phyloP scores from a whole-genome alignment of 1,140 invertebrate species.

The Zaprionus ghesquierei region DNA sequence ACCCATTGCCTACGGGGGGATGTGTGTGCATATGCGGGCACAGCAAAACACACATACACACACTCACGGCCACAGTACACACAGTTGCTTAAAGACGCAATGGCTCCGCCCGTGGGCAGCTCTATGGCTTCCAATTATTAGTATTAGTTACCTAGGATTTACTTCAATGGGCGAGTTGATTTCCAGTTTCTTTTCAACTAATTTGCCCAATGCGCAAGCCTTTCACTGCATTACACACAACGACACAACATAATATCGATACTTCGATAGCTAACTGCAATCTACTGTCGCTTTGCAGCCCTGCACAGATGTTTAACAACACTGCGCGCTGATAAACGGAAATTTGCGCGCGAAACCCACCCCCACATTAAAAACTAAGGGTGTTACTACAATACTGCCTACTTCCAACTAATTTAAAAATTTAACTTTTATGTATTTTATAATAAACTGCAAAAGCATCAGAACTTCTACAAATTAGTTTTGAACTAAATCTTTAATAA shows the following conservation, averaged over 20 bases:
- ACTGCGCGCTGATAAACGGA: conserved; percentile 22
- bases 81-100: background rate
- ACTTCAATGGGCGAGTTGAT: conserved; percentile 55
- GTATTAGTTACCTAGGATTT: conserved; percentile 50
- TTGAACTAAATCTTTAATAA: too few relatives aligned
- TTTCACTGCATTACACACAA: conserved; percentile 57
- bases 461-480: too few relatives aligned
- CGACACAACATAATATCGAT: conserved; percentile 35
- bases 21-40: conserved; percentile 23
- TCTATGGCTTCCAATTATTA: conserved; percentile 60
- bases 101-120: conserved; percentile 12
- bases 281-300: conserved; percentile 12
- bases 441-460: too few relatives aligned
- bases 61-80: background rate
- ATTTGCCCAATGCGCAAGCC: conserved; percentile 58
- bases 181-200: conserved; percentile 49
- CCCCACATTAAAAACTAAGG: background rate
- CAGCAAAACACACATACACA: background rate
- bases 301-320: conserved; percentile 14
- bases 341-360: background rate
- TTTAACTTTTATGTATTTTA: too few relatives aligned
- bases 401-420: background rate
- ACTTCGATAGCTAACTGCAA: conserved; percentile 3
- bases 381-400: background rate
- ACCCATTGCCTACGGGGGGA: background rate